These are phyloP conservation scores for Antitype chi DNA, from an alignment of 2,888 invertebrate species.

Conservation along the genomic window DNA sequence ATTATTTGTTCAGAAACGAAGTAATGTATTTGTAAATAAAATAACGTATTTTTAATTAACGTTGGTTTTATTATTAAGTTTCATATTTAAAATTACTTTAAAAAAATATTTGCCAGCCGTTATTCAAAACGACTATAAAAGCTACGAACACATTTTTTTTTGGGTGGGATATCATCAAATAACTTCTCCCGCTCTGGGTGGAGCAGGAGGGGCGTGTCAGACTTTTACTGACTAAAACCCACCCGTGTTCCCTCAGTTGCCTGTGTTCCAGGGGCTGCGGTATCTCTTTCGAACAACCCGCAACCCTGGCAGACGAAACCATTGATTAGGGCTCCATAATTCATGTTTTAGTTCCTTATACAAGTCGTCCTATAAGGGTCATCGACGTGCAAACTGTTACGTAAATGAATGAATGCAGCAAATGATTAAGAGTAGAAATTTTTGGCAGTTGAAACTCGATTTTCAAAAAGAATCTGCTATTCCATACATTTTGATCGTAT, in stretches of 20 bases:
- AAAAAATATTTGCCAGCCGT: background rate
- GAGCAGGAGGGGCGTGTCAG: too few species aligned
- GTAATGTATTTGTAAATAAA: conserved; percentile 68
- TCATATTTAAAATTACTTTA: background rate
- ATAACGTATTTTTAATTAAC: conserved; percentile 59
- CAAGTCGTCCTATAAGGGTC: too few species aligned
- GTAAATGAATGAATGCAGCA: background rate
- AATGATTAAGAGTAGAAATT: background rate
- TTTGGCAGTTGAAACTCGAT: background rate
- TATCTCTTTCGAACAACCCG: too few species aligned
- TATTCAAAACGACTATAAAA: background rate
- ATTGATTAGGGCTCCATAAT: background rate
- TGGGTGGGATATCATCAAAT: too few species aligned
- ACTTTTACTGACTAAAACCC: too few species aligned
- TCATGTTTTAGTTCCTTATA: background rate
- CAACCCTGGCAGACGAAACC: too few species aligned
- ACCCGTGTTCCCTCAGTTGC: too few species aligned
- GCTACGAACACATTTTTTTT: too few species aligned
- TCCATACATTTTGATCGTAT: background rate
- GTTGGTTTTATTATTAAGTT: conserved; percentile 39
- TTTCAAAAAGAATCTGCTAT: background rate
- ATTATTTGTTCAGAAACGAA: conserved; percentile 38
- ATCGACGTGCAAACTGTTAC: background rate
- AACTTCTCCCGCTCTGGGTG: too few species aligned
- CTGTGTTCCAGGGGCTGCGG: too few species aligned